These are phyloP conservation scores for Crypturellus undulatus DNA, from an alignment of 2,113 vertebrate genomes.

Conservation along the genomic window DNA sequence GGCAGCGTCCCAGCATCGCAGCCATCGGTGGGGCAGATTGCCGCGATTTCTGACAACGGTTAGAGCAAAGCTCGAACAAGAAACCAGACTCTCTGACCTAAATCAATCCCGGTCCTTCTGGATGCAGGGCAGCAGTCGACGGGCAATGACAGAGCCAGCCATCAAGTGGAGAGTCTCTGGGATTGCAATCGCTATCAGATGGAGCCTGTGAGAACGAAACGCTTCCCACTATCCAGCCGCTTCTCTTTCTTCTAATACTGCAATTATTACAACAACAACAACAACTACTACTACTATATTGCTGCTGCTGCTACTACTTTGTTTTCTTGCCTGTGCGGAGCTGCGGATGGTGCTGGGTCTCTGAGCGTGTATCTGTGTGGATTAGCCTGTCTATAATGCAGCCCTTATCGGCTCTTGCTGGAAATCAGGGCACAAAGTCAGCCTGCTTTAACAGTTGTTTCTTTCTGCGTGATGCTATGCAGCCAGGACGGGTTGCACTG, in stretches of 20 bases:
- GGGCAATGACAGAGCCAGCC: constrained; percentile 81
- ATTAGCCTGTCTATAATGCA: constrained; percentile 77
- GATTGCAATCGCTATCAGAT: constrained; percentile 75
- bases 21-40: constrained; percentile 41
- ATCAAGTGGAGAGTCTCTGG: constrained; percentile 82
- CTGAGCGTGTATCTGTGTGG: constrained; percentile 74
- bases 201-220: constrained; percentile 73
- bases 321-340: constrained; percentile 63
- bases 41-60: constrained; percentile 56
- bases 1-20: constrained; percentile 42
- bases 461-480: constrained; percentile 78
- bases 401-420: constrained; percentile 78
- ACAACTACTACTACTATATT: not conserved
- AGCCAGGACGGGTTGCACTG: constrained; percentile 75
- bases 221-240: constrained; percentile 57
- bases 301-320: constrained; percentile 5
- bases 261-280: constrained; percentile 27
- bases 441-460: constrained; percentile 76
- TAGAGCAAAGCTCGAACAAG: constrained; percentile 73
- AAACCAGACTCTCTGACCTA: constrained; percentile 84
- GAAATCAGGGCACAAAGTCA: constrained; percentile 77
- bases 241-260: constrained; percentile 59
- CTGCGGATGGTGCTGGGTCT: constrained; percentile 63
- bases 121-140: constrained; percentile 81
- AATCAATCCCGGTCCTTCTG: constrained; percentile 82